Percentiles rank a stretch among this genome's conserved stretches.
Evolutionary conservation across 2,888 invertebrate genomes (phyloP).

Genomic region (Siphlonurus alternatus): DNA sequence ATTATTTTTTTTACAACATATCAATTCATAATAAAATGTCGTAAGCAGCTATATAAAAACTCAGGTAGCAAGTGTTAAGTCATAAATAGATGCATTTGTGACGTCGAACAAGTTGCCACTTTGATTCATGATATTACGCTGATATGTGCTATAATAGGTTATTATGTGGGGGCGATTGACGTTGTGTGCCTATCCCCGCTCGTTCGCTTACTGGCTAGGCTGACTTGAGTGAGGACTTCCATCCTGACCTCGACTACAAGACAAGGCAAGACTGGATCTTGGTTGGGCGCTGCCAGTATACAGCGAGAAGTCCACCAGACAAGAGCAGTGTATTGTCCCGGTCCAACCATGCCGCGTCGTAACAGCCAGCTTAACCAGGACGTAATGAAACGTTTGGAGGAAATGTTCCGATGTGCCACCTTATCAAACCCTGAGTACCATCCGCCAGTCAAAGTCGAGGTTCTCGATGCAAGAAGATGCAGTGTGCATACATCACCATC

Average conservation of each 20-base stretch:
- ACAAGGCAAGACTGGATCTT: neutral
- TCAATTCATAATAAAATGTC: no score
- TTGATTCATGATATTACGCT: no score
- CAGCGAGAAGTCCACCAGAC: neutral
- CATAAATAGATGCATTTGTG: neutral
- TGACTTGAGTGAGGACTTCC: neutral
- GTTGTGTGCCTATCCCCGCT: neutral
- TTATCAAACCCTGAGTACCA: conserved; percentile 1
- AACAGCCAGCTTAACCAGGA: neutral
- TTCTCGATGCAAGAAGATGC: neutral
- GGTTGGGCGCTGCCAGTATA: neutral
- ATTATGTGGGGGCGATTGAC: no score
- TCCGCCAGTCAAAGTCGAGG: neutral
- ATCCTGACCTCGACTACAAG: conserved; percentile 2
- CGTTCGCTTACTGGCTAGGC: neutral
- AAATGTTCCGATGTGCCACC: neutral
- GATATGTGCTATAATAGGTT: no score
- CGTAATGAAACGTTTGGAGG: neutral
- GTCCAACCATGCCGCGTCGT: neutral
- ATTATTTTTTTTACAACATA: no score
- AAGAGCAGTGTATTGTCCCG: neutral
- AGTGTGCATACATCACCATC: neutral
- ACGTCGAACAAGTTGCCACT: no score
- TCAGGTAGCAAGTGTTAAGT: neutral
- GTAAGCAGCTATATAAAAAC: no score